Evolutionary conservation across 1,140 invertebrate genomes (phyloP).

Genomic region (Formica selysi): DNA sequence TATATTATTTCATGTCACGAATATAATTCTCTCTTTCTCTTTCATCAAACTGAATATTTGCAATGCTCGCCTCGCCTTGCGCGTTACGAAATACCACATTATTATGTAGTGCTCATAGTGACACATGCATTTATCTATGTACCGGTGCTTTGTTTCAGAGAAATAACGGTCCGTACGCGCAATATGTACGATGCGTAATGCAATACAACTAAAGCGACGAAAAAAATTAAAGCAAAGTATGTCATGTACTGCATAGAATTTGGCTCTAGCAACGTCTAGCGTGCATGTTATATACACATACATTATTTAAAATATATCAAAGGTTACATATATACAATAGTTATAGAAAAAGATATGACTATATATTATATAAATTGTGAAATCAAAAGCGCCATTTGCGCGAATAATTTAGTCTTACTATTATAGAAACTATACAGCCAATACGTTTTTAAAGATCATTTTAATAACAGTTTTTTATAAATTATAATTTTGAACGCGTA

Average conservation of each 20-base stretch:
- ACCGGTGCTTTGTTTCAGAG: conserved; percentile 58
- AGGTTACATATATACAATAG: no score
- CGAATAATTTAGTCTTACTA: neutral
- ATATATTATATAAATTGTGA: neutral
- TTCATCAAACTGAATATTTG: neutral
- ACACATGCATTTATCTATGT: neutral
- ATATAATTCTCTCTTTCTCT: no score
- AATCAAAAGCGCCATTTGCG: neutral
- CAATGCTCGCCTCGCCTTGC: conserved; percentile 29
- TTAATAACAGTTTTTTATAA: neutral
- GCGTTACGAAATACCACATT: conserved; percentile 22
- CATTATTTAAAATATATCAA: neutral
- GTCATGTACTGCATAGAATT: conserved; percentile 1
- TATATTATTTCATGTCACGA: neutral
- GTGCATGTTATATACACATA: neutral
- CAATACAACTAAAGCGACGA: neutral
- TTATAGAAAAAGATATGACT: neutral
- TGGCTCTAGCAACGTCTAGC: neutral
- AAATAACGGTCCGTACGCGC: conserved; percentile 62
- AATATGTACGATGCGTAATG: conserved; percentile 10
- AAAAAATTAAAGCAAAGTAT: conserved; percentile 8
- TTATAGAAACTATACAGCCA: no score
- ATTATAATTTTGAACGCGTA: neutral
- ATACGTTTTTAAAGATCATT: neutral
- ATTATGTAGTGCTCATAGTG: conserved; percentile 42